Evolutionary conservation across 2,797 vertebrate species (phyloP).

Genomic region (Bradypus variegatus): DNA sequence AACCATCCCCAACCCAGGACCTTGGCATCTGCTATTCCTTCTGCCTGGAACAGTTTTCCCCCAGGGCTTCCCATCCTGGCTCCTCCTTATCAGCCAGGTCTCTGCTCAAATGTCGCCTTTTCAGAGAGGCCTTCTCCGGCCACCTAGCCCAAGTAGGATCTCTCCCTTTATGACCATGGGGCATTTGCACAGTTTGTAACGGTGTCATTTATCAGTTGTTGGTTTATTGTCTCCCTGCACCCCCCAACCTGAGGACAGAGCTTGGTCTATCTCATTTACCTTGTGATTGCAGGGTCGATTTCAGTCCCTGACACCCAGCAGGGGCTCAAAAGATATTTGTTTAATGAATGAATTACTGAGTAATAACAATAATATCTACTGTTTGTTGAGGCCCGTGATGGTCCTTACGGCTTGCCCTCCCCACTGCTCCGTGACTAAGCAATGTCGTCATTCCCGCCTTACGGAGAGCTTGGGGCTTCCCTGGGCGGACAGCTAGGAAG

Average conservation of each 20-base stretch:
- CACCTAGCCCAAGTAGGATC: background rate
- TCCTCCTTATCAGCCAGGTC: background rate
- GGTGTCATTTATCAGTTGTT: background rate
- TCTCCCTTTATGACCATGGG: background rate
- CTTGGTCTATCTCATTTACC: background rate
- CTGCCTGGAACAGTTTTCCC: background rate
- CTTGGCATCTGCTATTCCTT: background rate
- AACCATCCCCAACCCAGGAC: background rate
- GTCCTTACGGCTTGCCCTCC: background rate
- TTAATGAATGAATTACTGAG: background rate
- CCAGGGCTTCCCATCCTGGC: background rate
- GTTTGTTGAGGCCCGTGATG: background rate
- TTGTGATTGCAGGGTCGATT: background rate
- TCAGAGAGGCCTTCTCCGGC: background rate
- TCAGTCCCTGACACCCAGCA: background rate
- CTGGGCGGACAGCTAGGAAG: background rate
- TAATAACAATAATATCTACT: background rate
- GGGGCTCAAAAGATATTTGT: background rate
- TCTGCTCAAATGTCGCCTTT: background rate
- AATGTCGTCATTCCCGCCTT: background rate
- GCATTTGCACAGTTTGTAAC: background rate
- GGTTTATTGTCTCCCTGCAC: background rate
- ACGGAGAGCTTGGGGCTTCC: background rate
- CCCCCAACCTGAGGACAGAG: background rate
- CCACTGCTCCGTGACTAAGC: background rate